These are phyloP conservation scores for Turnix velox DNA, from an alignment of 2,113 vertebrate genomes.

Conservation along the genomic window DNA sequence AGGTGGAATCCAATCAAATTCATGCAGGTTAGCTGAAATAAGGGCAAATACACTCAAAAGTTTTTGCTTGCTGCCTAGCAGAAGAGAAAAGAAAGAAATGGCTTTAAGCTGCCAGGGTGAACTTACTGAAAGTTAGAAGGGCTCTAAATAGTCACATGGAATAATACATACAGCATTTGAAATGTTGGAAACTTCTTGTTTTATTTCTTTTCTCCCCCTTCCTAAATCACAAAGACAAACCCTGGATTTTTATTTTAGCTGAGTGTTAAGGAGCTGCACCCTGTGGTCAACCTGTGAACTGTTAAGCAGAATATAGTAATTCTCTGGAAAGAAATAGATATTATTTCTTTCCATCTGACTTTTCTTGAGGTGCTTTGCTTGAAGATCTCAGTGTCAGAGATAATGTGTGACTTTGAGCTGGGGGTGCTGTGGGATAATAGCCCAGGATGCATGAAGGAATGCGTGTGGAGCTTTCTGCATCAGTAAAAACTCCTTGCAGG, in stretches of 20 bases:
- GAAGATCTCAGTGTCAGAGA: neutral
- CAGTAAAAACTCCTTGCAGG: neutral
- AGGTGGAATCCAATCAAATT: neutral
- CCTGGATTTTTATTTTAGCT: neutral
- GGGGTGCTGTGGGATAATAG: neutral
- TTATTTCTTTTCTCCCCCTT: neutral
- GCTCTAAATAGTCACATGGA: neutral
- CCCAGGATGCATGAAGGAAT: neutral
- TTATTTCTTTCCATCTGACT: neutral
- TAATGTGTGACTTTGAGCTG: neutral
- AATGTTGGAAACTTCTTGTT: neutral
- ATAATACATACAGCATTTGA: neutral
- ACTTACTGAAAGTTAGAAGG: neutral
- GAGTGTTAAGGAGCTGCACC: neutral
- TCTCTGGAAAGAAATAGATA: neutral
- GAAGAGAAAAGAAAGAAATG: neutral
- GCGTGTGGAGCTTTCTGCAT: neutral
- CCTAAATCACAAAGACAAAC: neutral
- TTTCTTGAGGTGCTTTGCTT: neutral
- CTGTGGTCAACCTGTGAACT: neutral
- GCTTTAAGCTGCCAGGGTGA: neutral
- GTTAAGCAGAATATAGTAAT: neutral
- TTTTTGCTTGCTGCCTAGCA: slow-evolving; percentile 1
- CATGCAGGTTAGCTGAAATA: neutral
- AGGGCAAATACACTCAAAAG: neutral